Conservation (phyloP, 2,113 vertebrate species). For the Beaufortia kweichowensis region DNA sequence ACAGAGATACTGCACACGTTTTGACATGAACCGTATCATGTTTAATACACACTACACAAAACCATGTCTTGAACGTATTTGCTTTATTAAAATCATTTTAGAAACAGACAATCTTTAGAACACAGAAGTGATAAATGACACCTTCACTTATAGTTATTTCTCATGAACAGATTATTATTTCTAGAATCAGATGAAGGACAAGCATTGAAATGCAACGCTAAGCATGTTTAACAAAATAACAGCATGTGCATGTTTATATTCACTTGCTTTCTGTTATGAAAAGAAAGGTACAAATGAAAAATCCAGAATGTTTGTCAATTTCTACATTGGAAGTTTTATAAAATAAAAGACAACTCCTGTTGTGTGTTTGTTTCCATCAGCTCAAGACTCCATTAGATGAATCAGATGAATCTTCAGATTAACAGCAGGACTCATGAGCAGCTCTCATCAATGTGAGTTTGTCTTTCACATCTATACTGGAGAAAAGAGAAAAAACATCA, state of each 20-base stretch:
- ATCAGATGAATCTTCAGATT: neutral
- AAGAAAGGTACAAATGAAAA: neutral
- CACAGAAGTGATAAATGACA: neutral
- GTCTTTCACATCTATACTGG: neutral
- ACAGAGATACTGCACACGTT: too few species aligned
- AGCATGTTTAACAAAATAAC: neutral
- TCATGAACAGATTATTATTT: neutral
- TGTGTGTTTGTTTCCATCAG: neutral
- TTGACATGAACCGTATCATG: neutral
- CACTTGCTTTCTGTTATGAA: neutral
- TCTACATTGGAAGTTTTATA: neutral
- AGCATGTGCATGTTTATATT: neutral
- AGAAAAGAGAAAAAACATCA: conserved; percentile 10
- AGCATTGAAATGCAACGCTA: neutral
- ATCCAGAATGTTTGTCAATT: neutral
- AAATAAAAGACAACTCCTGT: neutral
- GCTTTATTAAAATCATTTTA: conserved; percentile 10
- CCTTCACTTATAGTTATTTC: neutral
- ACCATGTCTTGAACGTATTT: too few species aligned
- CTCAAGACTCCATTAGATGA: neutral
- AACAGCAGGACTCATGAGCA: neutral
- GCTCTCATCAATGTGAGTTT: neutral
- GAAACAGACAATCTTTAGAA: neutral
- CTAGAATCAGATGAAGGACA: neutral
- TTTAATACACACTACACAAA: neutral